Base-by-base conservation (phyloP, 2,797 vertebrate genomes). In the Tauraco hartlaubi region DNA sequence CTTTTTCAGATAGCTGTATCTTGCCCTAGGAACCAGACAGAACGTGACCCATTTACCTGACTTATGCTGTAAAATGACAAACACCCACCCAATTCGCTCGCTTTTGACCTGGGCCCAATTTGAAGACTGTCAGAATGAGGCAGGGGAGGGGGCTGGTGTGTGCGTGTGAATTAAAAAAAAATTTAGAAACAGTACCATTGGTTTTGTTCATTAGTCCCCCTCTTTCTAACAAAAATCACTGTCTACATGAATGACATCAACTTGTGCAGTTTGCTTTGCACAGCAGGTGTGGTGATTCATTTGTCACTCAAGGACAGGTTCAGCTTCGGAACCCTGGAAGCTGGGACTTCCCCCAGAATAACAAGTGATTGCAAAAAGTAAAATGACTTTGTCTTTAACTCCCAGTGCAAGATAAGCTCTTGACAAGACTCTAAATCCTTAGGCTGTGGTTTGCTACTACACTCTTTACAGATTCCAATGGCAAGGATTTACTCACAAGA, bases 341-440 rank as follows among this genome's bases (percentile, higher is more conserved):
- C 78, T 85, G 82, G 78, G 46, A 39, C 90, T 85, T 90, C 59
- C 85, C 78, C 64, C 58, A 68, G 49, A 85, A 68, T 28, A 90
- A 72, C n/a, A 63, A 71, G 67, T 67, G 77, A 67, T 12, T 90
- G 89, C 81, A 92, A 85, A 83, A 78, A 85, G 54, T 55, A 78
- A 93, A 91, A 88, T 73, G 25, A 66, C 43, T 83, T 67, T 74
- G n/a, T 68, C 21, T 88, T 85, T 68, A 72, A 59, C 87, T 88
- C 72, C 58, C 55, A 88, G 54, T 67, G 49, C 37, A 74, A 92
- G 94, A 89, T 67, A 92, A 92, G 52, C 91, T 90, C 37, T 55
- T 96, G 91, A 73, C 80, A 94, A 80, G 68, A 48, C 91, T 56
- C 35, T 69, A 58, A 78, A 81, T 85, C 76, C 62, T 80, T 55